Conservation (phyloP, 2,113 vertebrate genomes). For the Balaeniceps rex region DNA sequence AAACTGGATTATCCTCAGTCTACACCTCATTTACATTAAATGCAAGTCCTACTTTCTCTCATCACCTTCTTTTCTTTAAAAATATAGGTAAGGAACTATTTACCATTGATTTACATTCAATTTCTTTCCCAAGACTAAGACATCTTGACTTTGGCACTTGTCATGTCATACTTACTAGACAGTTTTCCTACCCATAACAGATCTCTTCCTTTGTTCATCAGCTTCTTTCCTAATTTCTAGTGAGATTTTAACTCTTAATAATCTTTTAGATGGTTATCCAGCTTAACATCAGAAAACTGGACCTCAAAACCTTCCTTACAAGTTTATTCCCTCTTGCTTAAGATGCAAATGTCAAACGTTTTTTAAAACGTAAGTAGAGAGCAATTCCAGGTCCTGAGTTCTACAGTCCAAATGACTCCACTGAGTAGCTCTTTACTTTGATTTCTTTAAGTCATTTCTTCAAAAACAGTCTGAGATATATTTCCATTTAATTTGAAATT, state of each 20-base stretch:
- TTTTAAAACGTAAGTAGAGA: neutral
- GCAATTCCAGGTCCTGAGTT: neutral
- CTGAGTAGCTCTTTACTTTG: neutral
- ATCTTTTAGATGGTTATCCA: neutral
- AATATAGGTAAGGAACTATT: neutral
- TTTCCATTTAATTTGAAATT: neutral
- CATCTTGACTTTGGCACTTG: neutral
- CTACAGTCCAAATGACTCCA: neutral
- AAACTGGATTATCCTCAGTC: neutral
- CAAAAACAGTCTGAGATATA: neutral
- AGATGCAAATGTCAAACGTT: neutral
- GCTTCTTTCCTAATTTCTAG: neutral
- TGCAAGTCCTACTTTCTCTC: neutral
- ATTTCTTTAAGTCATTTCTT: neutral
- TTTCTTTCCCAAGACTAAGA: neutral
- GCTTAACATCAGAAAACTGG: neutral
- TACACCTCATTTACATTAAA: neutral
- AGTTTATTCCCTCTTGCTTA: neutral
- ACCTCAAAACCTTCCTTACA: neutral
- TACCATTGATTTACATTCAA: neutral
- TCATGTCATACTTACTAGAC: neutral
- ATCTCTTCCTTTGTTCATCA: neutral
- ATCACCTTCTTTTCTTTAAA: neutral
- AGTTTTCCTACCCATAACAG: neutral
- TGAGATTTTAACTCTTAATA: neutral